Percentiles rank a stretch among this genome's conserved stretches.
Conservation (phyloP, 2,113 vertebrate genomes). For the Pardalotus punctatus region DNA sequence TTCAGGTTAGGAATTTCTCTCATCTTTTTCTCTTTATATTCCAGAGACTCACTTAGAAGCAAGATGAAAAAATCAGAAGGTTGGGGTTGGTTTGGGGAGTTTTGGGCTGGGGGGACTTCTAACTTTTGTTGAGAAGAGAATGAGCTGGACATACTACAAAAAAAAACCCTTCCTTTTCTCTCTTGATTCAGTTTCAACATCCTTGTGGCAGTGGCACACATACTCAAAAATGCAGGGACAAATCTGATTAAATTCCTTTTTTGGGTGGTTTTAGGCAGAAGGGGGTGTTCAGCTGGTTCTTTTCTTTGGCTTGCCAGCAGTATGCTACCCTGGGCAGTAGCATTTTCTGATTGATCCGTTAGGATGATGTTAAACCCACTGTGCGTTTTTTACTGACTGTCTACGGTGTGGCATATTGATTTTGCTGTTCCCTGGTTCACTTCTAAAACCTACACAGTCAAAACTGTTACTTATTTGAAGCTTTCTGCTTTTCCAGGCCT, state of each 20-base stretch:
- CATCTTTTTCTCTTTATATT: neutral
- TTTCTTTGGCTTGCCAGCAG: neutral
- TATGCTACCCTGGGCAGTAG: neutral
- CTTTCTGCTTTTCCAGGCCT: conserved; percentile 11
- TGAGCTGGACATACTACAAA: neutral
- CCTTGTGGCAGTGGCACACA: neutral
- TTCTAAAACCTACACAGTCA: conserved; percentile 33
- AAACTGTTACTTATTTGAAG: conserved; percentile 42
- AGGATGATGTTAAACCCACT: conserved; percentile 13
- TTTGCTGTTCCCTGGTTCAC: conserved; percentile 19
- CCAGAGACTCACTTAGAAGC: neutral
- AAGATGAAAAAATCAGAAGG: neutral
- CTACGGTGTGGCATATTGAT: conserved; percentile 25
- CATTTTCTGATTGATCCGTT: neutral
- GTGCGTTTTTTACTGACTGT: conserved; percentile 11
- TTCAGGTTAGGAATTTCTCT: neutral
- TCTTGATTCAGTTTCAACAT: neutral
- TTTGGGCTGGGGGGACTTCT: rapidly evolving
- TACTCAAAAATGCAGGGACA: neutral
- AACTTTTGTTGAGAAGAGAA: neutral
- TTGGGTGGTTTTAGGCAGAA: neutral
- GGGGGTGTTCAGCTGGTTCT: neutral
- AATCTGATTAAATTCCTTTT: neutral
- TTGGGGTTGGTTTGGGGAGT: rapidly evolving
- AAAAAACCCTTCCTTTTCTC: rapidly evolving